Percentiles rank a stretch among this genome's conserved stretches.
Conservation (phyloP, 2,888 invertebrate species). For the Drosophila dives region DNA sequence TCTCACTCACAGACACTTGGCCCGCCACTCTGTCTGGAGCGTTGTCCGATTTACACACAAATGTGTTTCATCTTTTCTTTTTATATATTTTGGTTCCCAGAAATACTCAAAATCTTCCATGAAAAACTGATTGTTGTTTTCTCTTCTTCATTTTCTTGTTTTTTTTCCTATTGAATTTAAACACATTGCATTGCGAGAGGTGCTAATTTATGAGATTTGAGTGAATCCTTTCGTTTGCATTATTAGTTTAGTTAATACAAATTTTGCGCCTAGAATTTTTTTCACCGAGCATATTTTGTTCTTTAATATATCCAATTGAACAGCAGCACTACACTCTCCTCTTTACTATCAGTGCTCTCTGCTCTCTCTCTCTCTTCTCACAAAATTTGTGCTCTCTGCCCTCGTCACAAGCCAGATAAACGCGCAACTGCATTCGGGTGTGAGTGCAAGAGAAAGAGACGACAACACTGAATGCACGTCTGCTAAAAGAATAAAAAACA, state of each 20-base stretch:
- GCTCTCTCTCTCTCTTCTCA: not conserved
- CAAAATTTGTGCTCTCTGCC: slow-evolving; percentile 8
- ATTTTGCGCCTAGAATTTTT: slow-evolving; percentile 41
- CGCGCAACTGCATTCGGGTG: slow-evolving; percentile 8
- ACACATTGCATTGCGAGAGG: slow-evolving; percentile 41
- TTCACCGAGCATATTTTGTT: not conserved
- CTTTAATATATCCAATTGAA: slow-evolving; percentile 2
- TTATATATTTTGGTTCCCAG: slow-evolving; percentile 31
- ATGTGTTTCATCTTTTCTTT: slow-evolving; percentile 24
- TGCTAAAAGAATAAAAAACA: slow-evolving; percentile 22
- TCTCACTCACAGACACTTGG: slow-evolving; percentile 34
- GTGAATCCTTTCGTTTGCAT: slow-evolving; percentile 44
- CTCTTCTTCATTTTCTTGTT: slow-evolving; percentile 5
- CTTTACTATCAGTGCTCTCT: not conserved
- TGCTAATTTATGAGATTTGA: slow-evolving; percentile 57
- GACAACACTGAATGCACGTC: slow-evolving; percentile 17
- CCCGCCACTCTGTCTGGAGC: slow-evolving; percentile 69
- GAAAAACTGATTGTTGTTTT: slow-evolving; percentile 34
- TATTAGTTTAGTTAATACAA: slow-evolving; percentile 48
- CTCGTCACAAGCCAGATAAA: slow-evolving; percentile 32
- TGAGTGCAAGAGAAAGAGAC: not conserved
- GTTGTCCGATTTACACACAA: slow-evolving; percentile 42
- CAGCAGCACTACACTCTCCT: slow-evolving; percentile 1
- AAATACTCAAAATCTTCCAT: slow-evolving; percentile 60
- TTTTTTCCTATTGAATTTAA: slow-evolving; percentile 23